Base-by-base conservation (phyloP, 1,140 invertebrate genomes). In the Pseudomyrmex dendroicus region DNA sequence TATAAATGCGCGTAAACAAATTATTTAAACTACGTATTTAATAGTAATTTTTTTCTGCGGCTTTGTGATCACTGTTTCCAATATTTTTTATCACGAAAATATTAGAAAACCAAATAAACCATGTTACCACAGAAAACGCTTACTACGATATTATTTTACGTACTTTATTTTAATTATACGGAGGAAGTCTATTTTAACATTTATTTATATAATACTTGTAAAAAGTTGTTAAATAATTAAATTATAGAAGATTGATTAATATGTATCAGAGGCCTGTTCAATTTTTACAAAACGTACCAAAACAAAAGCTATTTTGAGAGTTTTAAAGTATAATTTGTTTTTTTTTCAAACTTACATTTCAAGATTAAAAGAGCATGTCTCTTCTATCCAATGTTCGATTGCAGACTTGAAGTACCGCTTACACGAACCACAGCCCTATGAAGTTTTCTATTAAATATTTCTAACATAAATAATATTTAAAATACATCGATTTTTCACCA, bases 71-170 rank as follows among this genome's bases (percentile, higher is more conserved):
- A 17, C 4, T 72, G 15, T 50, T 80, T 8, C 17, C 48, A 78
- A 15, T 35, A n/a, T 48, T 59, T 66, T 70, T 72, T 68, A 78
- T 68, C 54, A 72, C 15, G n/a, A 57, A 20, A 20, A 59, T 78
- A 78, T 70, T 50, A 25, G 62, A 68, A 17, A 0, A 44, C 44
- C n/a, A 66, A 56, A 17, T 22, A 25, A 70, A 25, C 17, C 20
- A 76, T 35, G 25, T 64, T 50, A 64, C 54, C 59, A 76, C 25
- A 77, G 63, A 56, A 78, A 78, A 17, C 10, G 68, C 61, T 0
- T 1, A 9, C 54, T 64, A 4, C 9, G 13, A 35, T 35, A 7
- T 35, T 35, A 35, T 5, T 35, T 35, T 35, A 5, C 0, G 35
- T 35, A 35, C 5, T 35, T 35, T 5, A 35, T 35, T 35, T 35